Evolutionary conservation across 2,113 vertebrate genomes (phyloP).

Genomic region (Leptobrachium ailaonicum): DNA sequence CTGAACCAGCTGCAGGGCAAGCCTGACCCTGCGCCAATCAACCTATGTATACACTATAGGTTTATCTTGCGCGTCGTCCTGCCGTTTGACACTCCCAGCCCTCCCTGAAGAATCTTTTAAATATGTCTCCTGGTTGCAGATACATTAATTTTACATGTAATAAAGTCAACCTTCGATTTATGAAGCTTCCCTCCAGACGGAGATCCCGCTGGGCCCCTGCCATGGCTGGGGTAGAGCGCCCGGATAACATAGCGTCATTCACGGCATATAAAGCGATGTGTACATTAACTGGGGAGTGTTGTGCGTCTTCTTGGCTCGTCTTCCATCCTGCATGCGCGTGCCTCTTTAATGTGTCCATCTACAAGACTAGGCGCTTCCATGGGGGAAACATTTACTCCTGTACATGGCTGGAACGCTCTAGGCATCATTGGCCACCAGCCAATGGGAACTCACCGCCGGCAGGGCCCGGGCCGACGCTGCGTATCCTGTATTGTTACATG

Average conservation of each 20-base stretch:
- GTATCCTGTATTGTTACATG: too few species aligned
- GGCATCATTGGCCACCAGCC: too few species aligned
- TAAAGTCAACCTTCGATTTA: constrained; percentile 19
- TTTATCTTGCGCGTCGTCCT: not conserved
- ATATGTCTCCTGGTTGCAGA: constrained; percentile 7
- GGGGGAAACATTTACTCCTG: too few species aligned
- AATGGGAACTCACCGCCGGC: too few species aligned
- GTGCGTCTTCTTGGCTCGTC: too few species aligned
- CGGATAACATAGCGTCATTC: not conserved
- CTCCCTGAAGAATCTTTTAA: constrained; percentile 1
- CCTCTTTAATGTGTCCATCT: too few species aligned
- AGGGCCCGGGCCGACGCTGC: too few species aligned
- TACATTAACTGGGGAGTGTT: too few species aligned
- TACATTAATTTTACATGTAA: constrained; percentile 28
- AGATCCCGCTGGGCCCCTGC: not conserved
- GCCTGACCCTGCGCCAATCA: not conserved
- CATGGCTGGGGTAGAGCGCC: not conserved
- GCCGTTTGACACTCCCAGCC: not conserved
- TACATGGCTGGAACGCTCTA: too few species aligned
- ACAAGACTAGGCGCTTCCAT: too few species aligned
- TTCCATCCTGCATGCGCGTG: too few species aligned
- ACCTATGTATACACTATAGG: not conserved
- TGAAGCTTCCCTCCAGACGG: not conserved
- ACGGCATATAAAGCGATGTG: not conserved
- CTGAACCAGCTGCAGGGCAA: not conserved